phyloP scores from a whole-genome alignment of 2,113 vertebrate species.

The Myiopsitta monachus region DNA sequence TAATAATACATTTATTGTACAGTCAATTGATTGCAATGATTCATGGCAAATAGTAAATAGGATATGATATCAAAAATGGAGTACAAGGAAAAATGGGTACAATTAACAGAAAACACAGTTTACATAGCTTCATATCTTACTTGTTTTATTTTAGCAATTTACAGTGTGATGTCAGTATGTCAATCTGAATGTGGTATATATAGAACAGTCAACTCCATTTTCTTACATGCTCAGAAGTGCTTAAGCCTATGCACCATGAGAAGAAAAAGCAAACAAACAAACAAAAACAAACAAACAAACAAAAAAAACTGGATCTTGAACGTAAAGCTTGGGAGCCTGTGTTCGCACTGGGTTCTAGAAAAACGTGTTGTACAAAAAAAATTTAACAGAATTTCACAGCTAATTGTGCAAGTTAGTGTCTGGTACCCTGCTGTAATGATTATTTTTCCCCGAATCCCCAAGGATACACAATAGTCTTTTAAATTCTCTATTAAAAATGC shows the following conservation, averaged over 20 bases:
- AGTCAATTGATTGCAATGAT: slow-evolving; percentile 44
- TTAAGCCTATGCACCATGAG: background rate
- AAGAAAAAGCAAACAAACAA: background rate
- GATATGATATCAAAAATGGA: background rate
- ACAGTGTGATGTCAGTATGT: background rate
- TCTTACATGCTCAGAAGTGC: background rate
- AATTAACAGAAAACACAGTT: slow-evolving; percentile 33
- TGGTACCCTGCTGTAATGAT: background rate
- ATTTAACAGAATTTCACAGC: background rate
- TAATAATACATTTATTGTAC: slow-evolving; percentile 32
- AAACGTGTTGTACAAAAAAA: background rate
- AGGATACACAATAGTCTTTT: background rate
- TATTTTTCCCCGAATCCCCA: background rate
- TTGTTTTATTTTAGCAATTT: slow-evolving; percentile 31
- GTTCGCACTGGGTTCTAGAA: background rate
- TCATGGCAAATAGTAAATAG: slow-evolving; percentile 8
- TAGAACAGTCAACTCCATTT: background rate
- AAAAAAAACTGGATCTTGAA: background rate
- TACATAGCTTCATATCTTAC: background rate
- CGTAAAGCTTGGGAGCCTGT: background rate
- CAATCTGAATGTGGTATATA: background rate
- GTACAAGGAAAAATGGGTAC: background rate
- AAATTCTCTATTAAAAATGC: background rate
- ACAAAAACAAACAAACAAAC: rapidly evolving
- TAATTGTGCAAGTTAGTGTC: background rate